These are phyloP conservation scores for Rhinichthys osculus DNA, from an alignment of 2,797 vertebrate genomes.

Conservation along the genomic window DNA sequence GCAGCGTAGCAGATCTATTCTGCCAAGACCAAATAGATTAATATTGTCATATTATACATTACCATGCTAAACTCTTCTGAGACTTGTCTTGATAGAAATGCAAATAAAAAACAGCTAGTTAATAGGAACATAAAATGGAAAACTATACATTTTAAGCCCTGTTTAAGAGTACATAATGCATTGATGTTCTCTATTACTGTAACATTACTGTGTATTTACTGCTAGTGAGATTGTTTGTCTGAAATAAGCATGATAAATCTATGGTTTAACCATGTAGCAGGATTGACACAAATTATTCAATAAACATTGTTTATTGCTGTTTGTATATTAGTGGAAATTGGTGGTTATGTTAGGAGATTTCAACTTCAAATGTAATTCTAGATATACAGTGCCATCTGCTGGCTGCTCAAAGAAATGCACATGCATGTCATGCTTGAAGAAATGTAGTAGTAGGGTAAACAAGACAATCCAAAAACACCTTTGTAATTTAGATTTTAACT, in stretches of 20 bases:
- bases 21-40: neutral
- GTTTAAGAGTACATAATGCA: neutral
- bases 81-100: neutral
- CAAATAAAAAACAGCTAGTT: neutral
- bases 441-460: neutral
- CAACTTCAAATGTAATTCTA: neutral
- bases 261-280: neutral
- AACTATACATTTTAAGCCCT: neutral
- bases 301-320: conserved; percentile 1
- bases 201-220: neutral
- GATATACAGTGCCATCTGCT: conserved; percentile 46
- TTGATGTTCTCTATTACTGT: neutral
- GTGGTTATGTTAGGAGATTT: neutral
- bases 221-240: neutral
- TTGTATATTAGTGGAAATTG: conserved; percentile 10
- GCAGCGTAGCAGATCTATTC: neutral
- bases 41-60: neutral
- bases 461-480: neutral
- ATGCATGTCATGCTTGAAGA: neutral
- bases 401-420: conserved; percentile 6
- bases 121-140: neutral
- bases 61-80: neutral
- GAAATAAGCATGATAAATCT: neutral
- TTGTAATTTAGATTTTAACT: neutral
- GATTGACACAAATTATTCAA: conserved; percentile 7